Evolutionary conservation across 2,113 vertebrate species (phyloP).

Genomic region (Microcebus ravelobensis): DNA sequence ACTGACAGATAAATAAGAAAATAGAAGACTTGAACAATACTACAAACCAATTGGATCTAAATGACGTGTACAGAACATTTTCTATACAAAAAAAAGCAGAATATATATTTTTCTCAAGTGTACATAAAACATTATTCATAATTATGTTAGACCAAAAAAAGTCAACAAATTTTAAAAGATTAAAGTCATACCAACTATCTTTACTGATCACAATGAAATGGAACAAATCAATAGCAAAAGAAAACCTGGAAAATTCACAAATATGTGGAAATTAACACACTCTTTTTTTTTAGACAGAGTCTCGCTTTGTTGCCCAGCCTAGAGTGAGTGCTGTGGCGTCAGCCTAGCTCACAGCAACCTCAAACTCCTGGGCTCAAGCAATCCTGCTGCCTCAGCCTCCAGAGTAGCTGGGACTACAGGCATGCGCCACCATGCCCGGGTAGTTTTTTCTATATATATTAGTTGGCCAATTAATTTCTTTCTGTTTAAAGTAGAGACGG

Average conservation of each 20-base stretch:
- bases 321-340: no score
- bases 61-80: not conserved
- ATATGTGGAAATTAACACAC: not conserved
- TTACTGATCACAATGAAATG: not conserved
- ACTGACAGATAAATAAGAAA: not conserved
- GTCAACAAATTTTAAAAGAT: not conserved
- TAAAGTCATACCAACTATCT: not conserved
- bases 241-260: not conserved
- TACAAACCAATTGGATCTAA: not conserved
- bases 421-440: no score
- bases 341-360: no score
- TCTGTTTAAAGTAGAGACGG: no score
- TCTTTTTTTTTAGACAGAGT: not conserved
- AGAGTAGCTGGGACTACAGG: no score
- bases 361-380: no score
- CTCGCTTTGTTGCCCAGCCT: no score
- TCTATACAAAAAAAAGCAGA: not conserved
- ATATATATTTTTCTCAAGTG: not conserved
- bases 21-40: not conserved
- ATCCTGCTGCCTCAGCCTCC: no score
- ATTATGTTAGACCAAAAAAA: not conserved
- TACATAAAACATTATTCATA: not conserved
- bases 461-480: no score
- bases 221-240: not conserved
- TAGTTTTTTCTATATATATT: no score